A percentile compares a stretch with the other conserved stretches of the same genome.
Conservation (phyloP, 2,888 invertebrate genomes). For the Theodoxus fluviatilis region DNA sequence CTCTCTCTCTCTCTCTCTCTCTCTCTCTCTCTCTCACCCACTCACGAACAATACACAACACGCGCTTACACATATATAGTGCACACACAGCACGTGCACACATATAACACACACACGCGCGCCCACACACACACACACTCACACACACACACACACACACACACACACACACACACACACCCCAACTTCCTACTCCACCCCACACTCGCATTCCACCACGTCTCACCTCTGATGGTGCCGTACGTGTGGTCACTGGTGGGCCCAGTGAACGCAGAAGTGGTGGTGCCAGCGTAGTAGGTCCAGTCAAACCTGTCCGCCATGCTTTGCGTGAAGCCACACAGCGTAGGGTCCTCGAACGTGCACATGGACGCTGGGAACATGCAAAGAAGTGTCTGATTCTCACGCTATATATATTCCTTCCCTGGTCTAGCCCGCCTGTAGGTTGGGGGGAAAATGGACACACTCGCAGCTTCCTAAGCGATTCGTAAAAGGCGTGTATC, state of each 20-base stretch:
- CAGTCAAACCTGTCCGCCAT: constrained; percentile 46
- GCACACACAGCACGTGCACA: too few relatives aligned
- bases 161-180: constrained; percentile 6
- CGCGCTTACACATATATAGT: not conserved
- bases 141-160: constrained; percentile 18
- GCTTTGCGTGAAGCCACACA: constrained; percentile 41
- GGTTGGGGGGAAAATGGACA: too few relatives aligned
- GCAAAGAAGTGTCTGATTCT: too few relatives aligned
- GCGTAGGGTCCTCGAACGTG: constrained; percentile 53
- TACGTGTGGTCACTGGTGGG: constrained; percentile 56
- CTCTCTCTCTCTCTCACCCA: too few relatives aligned
- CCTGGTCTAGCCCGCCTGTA: too few relatives aligned
- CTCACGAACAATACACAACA: not conserved
- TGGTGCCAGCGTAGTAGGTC: constrained; percentile 54
- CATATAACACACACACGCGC: too few relatives aligned
- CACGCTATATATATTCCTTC: too few relatives aligned
- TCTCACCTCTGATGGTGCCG: constrained; percentile 34
- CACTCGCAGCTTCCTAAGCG: too few relatives aligned
- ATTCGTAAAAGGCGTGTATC: too few relatives aligned
- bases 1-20: too few relatives aligned
- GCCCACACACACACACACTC: not conserved
- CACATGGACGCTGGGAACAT: constrained; percentile 41
- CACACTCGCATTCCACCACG: too few relatives aligned
- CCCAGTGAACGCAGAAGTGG: constrained; percentile 45
- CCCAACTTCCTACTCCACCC: too few relatives aligned